Evolutionary conservation across 2,888 invertebrate genomes (phyloP).

Genomic region (Chloromyia formosa): DNA sequence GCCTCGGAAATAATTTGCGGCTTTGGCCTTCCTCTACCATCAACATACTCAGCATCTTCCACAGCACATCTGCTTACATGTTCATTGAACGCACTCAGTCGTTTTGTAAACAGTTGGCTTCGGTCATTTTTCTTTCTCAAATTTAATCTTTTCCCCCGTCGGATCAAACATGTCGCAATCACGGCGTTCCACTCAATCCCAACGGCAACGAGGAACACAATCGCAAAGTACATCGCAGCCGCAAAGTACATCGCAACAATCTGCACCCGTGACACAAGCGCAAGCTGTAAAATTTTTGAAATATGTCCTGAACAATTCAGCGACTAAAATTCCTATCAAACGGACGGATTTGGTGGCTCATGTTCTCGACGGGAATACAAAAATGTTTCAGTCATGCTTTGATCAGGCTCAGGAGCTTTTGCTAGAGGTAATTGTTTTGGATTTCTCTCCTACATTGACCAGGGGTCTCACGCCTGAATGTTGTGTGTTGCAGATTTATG

Average conservation of each 20-base stretch:
- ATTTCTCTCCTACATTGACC: not conserved
- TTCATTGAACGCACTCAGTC: not conserved
- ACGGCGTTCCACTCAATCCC: not conserved
- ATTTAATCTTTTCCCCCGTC: too few species aligned
- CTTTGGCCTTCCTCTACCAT: too few species aligned
- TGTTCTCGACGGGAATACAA: conserved; percentile 50
- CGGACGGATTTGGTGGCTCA: conserved; percentile 51
- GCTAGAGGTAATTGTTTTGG: conserved; percentile 49
- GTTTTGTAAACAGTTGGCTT: too few species aligned
- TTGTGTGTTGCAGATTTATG: conserved; percentile 52
- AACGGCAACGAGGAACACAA: not conserved
- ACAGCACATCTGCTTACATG: too few species aligned
- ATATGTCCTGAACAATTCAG: conserved; percentile 54
- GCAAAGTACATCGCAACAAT: not conserved
- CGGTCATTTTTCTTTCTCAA: too few species aligned
- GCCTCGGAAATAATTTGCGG: too few species aligned
- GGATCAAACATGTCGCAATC: too few species aligned
- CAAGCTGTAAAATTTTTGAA: conserved; percentile 46
- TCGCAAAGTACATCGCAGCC: not conserved
- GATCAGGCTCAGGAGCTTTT: conserved; percentile 50
- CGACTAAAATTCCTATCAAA: conserved; percentile 54
- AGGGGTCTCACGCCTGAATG: not conserved
- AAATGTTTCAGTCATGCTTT: conserved; percentile 49
- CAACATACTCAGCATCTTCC: too few species aligned
- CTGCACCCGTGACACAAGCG: not conserved